Base-by-base conservation (phyloP, 1,140 invertebrate species). In the Drosophila saltans region DNA sequence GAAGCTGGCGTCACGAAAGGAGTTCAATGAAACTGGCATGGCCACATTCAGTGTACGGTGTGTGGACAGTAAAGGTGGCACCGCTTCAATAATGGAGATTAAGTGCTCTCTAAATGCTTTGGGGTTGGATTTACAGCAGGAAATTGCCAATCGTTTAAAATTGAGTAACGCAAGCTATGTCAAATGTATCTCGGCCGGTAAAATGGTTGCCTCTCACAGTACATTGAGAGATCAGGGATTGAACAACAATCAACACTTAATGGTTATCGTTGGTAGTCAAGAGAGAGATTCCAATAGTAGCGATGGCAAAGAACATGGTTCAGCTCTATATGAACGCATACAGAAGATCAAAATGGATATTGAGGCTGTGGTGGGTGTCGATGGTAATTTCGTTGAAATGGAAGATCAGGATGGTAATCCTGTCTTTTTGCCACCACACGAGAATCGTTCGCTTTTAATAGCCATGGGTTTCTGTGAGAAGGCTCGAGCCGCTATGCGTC, bases 381-480 rank as follows among this genome's bases (percentile, higher is more conserved):
- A 78, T 60, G 62, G 72, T 26, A 69, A 77, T 28, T 79, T 91
- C 16, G 67, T 92, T 56, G 82, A 91, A 94, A 93, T 97, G 61
- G 95, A 96, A 82, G 96, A 97, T 92, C 96, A 97, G 80, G 94
- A 94, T 57, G 96, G 96, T 7, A 95, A 96, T 81, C 81, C 94
- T 1, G 90, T 97, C 3, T 92, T 95, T 39, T 90, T 97, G 33
- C 96, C 96, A 1, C 77, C 93, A 8, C 82, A 93, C 4, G 96
- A 97, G 86, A 94, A 93, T 66, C 94, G 95, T 81, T 93, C 95
- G 0, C 86, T 97, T 3, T 93, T 96, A 60, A 93, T 96, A 39
- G 96, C 96, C 0, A 94, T 97, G 93, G 94, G 96, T 6, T 92
- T 97, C 41, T 96, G 96, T 92, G 96, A 97, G 90, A 95, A 96